These are phyloP conservation scores for Erethizon dorsatum DNA, from an alignment of 2,797 vertebrate species.

Conservation along the genomic window DNA sequence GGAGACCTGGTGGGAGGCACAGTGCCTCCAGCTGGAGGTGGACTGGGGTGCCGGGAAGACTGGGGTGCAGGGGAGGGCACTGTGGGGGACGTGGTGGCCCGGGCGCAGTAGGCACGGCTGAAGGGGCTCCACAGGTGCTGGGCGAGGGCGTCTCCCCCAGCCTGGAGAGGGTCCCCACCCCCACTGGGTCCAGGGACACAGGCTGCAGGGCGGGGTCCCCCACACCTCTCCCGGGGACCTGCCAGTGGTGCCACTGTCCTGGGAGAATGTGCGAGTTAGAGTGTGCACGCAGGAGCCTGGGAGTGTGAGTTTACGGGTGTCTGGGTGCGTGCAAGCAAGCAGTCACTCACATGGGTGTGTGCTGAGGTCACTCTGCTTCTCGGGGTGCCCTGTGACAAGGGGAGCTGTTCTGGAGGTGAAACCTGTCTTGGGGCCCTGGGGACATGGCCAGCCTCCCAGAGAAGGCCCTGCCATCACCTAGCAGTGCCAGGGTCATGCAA, in stretches of 20 bases:
- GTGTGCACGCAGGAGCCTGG: background rate
- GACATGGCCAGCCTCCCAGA: background rate
- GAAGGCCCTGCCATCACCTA: background rate
- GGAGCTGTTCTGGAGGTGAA: background rate
- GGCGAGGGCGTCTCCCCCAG: background rate
- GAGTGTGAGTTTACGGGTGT: background rate
- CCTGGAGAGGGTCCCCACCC: background rate
- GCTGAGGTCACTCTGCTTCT: background rate
- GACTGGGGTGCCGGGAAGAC: background rate
- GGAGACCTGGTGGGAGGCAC: background rate
- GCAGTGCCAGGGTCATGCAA: no score
- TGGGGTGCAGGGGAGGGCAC: background rate
- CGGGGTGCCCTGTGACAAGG: background rate
- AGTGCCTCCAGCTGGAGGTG: background rate
- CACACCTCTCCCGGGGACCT: no score
- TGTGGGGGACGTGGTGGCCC: no score
- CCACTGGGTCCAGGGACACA: background rate
- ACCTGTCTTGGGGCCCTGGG: background rate
- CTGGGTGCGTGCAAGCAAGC: background rate
- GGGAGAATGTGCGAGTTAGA: background rate
- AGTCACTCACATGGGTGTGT: background rate
- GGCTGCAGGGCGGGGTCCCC: background rate
- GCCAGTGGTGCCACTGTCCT: background rate
- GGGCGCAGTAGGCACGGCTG: no score
- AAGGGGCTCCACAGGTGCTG: no score